A percentile compares a stretch with the other conserved stretches of the same genome.
Evolutionary conservation across 2,888 invertebrate genomes (phyloP).

Genomic region (Muschampia plurimacula): DNA sequence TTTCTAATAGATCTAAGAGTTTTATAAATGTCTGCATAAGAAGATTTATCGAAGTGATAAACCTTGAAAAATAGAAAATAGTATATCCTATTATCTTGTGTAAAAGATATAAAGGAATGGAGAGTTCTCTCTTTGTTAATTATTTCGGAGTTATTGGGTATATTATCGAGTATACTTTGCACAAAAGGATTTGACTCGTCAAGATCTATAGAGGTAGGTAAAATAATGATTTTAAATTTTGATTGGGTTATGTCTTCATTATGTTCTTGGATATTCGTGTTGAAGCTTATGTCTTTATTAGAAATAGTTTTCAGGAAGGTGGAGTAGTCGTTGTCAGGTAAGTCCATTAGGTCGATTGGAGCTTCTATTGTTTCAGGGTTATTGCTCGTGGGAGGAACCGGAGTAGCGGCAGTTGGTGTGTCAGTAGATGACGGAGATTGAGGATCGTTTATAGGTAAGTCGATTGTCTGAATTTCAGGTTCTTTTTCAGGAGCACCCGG

Average conservation of each 20-base stretch:
- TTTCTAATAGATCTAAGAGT: slow-evolving; percentile 20
- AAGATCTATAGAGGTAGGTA: slow-evolving; percentile 37
- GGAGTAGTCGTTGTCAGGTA: no score
- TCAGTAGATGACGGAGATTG: no score
- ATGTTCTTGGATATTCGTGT: slow-evolving; percentile 10
- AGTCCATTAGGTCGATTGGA: no score
- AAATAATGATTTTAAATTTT: slow-evolving; percentile 21
- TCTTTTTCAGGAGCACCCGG: no score
- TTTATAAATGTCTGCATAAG: slow-evolving; percentile 1
- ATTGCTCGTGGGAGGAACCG: no score
- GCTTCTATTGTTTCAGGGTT: no score
- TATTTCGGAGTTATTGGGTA: slow-evolving; percentile 10
- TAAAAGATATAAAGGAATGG: slow-evolving; percentile 20
- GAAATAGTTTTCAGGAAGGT: no score
- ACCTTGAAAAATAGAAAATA: slow-evolving; percentile 38
- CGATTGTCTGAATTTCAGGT: no score
- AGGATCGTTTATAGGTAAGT: not conserved
- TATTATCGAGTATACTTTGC: slow-evolving; percentile 24
- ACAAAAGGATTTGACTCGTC: slow-evolving; percentile 37
- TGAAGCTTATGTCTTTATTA: no score
- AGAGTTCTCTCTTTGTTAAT: slow-evolving; percentile 31
- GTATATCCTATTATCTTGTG: slow-evolving; percentile 17
- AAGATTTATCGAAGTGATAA: slow-evolving; percentile 28
- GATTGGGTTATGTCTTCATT: slow-evolving; percentile 18
- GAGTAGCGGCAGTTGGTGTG: no score